Evolutionary conservation across 2,797 vertebrate species (phyloP).

Genomic region (Pitangus sulphuratus): DNA sequence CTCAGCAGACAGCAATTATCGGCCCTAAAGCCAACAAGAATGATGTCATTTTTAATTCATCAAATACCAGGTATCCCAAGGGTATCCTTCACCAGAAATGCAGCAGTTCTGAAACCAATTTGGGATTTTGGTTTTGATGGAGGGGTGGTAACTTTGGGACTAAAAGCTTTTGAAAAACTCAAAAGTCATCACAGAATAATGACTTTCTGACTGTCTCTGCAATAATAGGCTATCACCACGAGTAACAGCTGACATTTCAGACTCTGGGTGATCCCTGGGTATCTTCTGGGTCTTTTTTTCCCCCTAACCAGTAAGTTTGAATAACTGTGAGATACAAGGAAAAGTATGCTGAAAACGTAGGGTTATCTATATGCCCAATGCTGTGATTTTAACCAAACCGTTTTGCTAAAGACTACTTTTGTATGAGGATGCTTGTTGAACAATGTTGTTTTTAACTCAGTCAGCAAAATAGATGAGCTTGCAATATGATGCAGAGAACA

Average conservation of each 20-base stretch:
- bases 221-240: background rate
- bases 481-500: background rate
- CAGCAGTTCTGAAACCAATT: background rate
- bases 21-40: slow-evolving; percentile 15
- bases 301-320: background rate
- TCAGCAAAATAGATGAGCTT: background rate
- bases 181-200: background rate
- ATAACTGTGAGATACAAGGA: background rate
- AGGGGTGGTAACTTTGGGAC: background rate
- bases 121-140: slow-evolving; percentile 6
- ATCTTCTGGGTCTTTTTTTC: background rate
- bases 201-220: background rate
- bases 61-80: slow-evolving; percentile 19
- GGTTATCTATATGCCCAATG: background rate
- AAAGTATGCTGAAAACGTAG: background rate
- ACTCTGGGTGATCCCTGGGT: background rate
- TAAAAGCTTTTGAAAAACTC: slow-evolving; percentile 14
- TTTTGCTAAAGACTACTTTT: background rate
- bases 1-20: slow-evolving; percentile 30
- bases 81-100: slow-evolving; percentile 5
- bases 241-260: slow-evolving; percentile 26
- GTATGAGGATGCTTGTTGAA: background rate
- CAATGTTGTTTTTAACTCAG: background rate
- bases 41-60: slow-evolving; percentile 44
- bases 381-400: background rate